Conservation (phyloP, 2,888 invertebrate genomes). For the Mamestra brassicae region DNA sequence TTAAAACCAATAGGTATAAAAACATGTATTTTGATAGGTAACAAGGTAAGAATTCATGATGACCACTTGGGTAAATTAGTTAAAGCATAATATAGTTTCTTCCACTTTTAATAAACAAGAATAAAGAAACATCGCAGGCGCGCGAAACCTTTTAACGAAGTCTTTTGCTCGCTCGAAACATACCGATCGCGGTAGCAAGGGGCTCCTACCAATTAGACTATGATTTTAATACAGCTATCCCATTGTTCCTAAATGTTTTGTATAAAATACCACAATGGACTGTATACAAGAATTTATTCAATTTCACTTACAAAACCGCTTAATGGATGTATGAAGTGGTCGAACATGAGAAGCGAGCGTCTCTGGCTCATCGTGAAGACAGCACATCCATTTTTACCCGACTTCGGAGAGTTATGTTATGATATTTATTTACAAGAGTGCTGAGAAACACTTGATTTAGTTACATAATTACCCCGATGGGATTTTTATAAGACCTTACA, state of each 20-base stretch:
- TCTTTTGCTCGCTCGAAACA: slow-evolving; percentile 24
- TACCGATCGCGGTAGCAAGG: slow-evolving; percentile 23
- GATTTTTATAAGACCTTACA: too few relatives aligned
- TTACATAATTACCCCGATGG: too few relatives aligned
- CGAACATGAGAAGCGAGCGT: neutral
- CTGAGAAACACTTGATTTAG: too few relatives aligned
- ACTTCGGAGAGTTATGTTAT: too few relatives aligned
- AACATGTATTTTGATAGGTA: neutral
- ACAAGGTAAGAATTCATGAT: neutral
- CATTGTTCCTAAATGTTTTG: slow-evolving; percentile 28
- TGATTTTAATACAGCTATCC: slow-evolving; percentile 1
- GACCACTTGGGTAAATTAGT: too few relatives aligned
- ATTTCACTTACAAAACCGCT: neutral
- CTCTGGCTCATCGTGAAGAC: neutral
- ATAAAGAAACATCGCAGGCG: slow-evolving; percentile 3
- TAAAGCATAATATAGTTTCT: neutral
- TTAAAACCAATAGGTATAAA: neutral
- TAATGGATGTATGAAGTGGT: too few relatives aligned
- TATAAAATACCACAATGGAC: neutral
- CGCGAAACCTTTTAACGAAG: slow-evolving; percentile 44
- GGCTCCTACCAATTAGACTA: slow-evolving; percentile 21
- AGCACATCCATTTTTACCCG: neutral
- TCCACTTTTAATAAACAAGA: neutral
- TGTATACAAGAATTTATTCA: neutral
- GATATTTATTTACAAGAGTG: too few relatives aligned